These are phyloP conservation scores for Cerceris rybyensis DNA, from an alignment of 2,888 invertebrate genomes.

Conservation along the genomic window DNA sequence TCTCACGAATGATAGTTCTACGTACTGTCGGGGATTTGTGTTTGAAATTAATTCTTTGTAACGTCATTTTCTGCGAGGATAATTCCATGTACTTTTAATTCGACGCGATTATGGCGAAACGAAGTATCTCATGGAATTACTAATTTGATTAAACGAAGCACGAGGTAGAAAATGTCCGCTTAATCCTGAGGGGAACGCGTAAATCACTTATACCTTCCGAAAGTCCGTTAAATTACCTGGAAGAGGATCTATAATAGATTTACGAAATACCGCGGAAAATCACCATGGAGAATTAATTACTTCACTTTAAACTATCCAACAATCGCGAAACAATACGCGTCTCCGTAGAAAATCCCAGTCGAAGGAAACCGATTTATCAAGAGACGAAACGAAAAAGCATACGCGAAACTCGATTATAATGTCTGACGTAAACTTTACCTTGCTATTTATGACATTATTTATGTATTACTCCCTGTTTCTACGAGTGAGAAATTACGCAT, in stretches of 20 bases:
- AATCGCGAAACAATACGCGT: background rate
- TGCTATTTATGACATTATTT: too few species aligned
- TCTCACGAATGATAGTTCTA: background rate
- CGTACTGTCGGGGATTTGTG: background rate
- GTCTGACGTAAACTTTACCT: too few species aligned
- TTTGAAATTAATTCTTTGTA: background rate
- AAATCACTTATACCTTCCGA: constrained; percentile 41
- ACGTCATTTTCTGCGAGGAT: constrained; percentile 3
- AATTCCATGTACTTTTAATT: constrained; percentile 27
- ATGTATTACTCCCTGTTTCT: too few species aligned
- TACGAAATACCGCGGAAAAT: constrained; percentile 27
- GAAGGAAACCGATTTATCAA: too few species aligned
- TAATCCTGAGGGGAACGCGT: constrained; percentile 29
- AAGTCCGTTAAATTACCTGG: constrained; percentile 39
- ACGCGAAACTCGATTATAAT: too few species aligned
- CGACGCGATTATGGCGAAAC: constrained; percentile 28
- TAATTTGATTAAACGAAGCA: constrained; percentile 25
- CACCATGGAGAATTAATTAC: constrained; percentile 21
- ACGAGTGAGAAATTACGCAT: too few species aligned
- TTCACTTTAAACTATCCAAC: background rate
- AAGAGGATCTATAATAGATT: constrained; percentile 18
- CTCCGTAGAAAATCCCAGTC: too few species aligned
- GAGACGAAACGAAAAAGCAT: too few species aligned
- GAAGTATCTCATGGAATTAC: constrained; percentile 32
- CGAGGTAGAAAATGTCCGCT: constrained; percentile 36